A percentile compares a stretch with the other conserved stretches of the same genome.
These are phyloP conservation scores for Scolopax mira DNA, from an alignment of 2,113 vertebrate species.

Conservation along the genomic window DNA sequence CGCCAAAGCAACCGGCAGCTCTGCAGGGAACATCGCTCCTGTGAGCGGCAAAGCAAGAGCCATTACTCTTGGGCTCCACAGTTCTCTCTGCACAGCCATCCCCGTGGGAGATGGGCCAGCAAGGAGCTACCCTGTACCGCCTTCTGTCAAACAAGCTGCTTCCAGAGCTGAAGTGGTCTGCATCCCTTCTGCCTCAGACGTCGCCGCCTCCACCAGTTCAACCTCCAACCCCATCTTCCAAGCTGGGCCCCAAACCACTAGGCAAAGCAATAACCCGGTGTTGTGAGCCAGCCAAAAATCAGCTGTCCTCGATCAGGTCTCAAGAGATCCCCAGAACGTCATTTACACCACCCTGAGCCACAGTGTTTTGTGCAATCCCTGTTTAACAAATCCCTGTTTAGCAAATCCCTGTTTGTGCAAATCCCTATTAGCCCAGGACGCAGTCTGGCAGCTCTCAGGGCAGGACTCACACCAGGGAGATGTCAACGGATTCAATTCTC, in stretches of 20 bases:
- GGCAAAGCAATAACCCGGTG: background rate
- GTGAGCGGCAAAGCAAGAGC: background rate
- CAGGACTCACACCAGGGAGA: rapidly evolving
- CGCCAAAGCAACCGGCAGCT: rapidly evolving
- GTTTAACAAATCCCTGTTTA: background rate
- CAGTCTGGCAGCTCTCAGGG: background rate
- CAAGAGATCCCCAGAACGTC: background rate
- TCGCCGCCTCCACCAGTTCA: background rate
- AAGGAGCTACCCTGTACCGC: background rate
- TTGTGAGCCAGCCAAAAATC: background rate
- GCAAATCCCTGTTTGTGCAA: background rate
- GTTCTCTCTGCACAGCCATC: background rate
- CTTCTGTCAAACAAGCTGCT: rapidly evolving
- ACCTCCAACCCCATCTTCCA: background rate
- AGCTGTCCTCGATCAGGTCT: background rate
- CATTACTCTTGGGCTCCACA: rapidly evolving
- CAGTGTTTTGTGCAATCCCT: background rate
- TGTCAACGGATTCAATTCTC: rapidly evolving
- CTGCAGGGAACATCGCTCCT: background rate
- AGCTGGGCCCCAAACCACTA: slow-evolving; percentile 6
- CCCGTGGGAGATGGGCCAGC: background rate
- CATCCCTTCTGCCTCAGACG: background rate
- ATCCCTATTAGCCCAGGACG: background rate
- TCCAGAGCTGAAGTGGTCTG: background rate
- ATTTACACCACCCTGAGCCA: background rate